Conservation (phyloP, 2,888 invertebrate genomes). For the Apamea sordens region DNA sequence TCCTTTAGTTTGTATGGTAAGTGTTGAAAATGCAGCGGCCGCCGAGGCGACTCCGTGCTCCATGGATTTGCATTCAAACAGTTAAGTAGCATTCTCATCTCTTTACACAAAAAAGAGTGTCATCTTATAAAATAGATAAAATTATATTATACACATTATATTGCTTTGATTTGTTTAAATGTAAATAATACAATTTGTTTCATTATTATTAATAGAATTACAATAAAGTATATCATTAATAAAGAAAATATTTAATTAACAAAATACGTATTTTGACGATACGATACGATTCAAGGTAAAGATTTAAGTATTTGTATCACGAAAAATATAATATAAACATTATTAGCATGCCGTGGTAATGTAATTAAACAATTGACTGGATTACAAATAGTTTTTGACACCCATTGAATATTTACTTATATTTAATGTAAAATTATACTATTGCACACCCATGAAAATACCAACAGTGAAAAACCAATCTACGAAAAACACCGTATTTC, state of each 20-base stretch:
- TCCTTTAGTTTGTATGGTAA: background rate
- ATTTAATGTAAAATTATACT: background rate
- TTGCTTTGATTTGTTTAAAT: slow-evolving; percentile 1
- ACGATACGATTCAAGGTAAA: background rate
- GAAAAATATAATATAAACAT: slow-evolving; percentile 2
- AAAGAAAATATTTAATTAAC: background rate
- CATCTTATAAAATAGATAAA: slow-evolving; percentile 6
- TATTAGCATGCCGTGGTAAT: background rate
- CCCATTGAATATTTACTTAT: slow-evolving; percentile 3
- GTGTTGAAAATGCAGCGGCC: no score
- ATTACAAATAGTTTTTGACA: slow-evolving; percentile 28
- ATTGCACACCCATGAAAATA: slow-evolving; percentile 4
- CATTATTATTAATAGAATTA: background rate
- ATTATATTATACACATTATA: background rate
- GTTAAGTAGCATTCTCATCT: background rate
- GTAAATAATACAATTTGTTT: background rate
- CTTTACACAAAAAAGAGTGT: background rate
- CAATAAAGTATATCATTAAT: background rate
- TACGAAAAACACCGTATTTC: background rate
- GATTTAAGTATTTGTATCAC: slow-evolving; percentile 1
- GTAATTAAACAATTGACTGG: background rate
- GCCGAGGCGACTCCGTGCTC: background rate
- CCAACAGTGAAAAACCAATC: background rate
- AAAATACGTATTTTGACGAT: background rate
- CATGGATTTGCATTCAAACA: background rate